Evolutionary conservation across 1,140 invertebrate genomes (phyloP).

Genomic region (Drosophila repleta): DNA sequence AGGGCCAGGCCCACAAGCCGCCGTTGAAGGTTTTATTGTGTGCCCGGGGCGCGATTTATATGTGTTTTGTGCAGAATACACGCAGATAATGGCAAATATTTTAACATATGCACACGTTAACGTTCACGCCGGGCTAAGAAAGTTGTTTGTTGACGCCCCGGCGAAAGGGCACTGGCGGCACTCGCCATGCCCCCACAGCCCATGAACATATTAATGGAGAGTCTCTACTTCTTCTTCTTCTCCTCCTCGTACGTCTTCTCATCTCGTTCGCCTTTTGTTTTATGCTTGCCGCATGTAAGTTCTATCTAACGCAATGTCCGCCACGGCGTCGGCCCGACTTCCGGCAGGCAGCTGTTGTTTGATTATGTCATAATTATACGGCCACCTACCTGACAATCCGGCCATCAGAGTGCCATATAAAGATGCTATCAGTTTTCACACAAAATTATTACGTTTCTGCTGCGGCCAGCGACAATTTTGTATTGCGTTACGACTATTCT

Average conservation of each 20-base stretch:
- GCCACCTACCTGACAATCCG: conserved; percentile 41
- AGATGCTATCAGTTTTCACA: conserved; percentile 70
- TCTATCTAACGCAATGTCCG: conserved; percentile 32
- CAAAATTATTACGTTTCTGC: conserved; percentile 62
- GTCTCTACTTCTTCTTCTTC: neutral
- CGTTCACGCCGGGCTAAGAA: conserved; percentile 61
- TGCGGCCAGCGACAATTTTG: conserved; percentile 42
- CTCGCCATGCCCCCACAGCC: neutral
- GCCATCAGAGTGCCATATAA: conserved; percentile 44
- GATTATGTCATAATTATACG: conserved; percentile 70
- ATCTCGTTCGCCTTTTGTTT: neutral
- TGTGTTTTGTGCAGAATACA: conserved; percentile 49
- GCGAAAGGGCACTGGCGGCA: conserved; percentile 5
- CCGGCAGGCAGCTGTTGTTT: conserved; percentile 43
- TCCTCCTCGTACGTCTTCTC: no score
- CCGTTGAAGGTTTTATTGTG: conserved; percentile 74
- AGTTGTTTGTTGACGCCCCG: conserved; percentile 66
- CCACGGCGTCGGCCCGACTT: conserved; percentile 20
- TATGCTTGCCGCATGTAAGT: conserved; percentile 5
- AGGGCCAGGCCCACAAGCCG: neutral
- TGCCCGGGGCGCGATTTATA: conserved; percentile 55
- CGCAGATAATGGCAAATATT: conserved; percentile 69
- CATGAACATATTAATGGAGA: conserved; percentile 7
- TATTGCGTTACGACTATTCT: conserved; percentile 53
- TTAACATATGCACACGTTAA: conserved; percentile 60